Evolutionary conservation across 2,113 vertebrate genomes (phyloP).

Genomic region (Poicephalus gulielmi): DNA sequence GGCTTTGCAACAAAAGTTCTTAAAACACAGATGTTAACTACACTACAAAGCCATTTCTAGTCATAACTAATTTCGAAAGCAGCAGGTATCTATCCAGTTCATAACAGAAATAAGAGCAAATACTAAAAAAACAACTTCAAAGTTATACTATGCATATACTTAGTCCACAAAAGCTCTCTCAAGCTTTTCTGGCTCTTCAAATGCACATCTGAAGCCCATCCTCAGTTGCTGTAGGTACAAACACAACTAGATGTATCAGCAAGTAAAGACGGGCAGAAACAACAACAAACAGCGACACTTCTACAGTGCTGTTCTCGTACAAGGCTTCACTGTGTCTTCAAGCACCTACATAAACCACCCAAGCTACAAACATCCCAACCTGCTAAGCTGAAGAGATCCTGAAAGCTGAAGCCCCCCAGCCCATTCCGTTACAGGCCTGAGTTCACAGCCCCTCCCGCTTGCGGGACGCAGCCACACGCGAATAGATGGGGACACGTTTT

Average conservation of each 20-base stretch:
- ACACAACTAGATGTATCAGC: rapidly evolving
- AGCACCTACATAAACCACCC: background rate
- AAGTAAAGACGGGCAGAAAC: background rate
- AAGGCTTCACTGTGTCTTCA: rapidly evolving
- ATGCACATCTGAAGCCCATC: background rate
- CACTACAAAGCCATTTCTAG: background rate
- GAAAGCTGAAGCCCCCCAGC: background rate
- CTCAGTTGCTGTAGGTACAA: rapidly evolving
- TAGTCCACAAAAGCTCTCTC: background rate
- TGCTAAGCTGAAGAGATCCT: background rate
- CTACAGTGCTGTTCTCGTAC: background rate
- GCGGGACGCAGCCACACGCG: background rate
- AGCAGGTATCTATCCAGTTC: background rate
- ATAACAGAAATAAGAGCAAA: background rate
- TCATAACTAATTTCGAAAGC: background rate
- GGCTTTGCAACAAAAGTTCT: background rate
- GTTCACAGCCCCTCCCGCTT: rapidly evolving
- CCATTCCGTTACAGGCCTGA: background rate
- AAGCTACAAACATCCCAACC: background rate
- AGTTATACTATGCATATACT: background rate
- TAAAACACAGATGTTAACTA: background rate
- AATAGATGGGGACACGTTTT: rapidly evolving
- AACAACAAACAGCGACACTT: background rate
- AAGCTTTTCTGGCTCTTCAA: background rate
- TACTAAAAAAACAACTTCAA: background rate